Conservation (phyloP, 2,797 vertebrate genomes). For the Halcyon badia region DNA sequence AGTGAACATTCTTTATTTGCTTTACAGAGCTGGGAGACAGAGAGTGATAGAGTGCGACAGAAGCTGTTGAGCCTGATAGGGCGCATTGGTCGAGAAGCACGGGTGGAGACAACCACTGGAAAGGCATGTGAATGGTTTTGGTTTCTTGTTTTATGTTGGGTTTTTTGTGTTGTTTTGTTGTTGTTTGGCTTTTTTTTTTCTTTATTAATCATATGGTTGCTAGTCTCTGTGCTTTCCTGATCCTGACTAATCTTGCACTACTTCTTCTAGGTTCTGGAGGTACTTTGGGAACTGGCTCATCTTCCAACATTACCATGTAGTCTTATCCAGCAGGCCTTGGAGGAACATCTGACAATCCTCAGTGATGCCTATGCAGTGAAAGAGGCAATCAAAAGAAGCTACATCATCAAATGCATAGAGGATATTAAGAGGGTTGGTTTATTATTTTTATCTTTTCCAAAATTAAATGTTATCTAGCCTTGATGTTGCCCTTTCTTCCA, state of each 20-base stretch:
- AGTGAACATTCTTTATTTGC: neutral
- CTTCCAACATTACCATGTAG: slow-evolving; percentile 92
- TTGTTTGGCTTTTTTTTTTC: too few species aligned
- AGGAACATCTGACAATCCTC: slow-evolving; percentile 96
- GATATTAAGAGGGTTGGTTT: slow-evolving; percentile 96
- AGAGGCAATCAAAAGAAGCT: slow-evolving; percentile 93
- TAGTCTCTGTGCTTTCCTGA: neutral
- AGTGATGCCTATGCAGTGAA: slow-evolving; percentile 98
- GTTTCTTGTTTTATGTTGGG: neutral
- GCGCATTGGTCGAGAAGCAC: slow-evolving; percentile 95
- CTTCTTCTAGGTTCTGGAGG: slow-evolving; percentile 91
- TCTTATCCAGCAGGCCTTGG: slow-evolving; percentile 95
- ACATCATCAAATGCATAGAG: slow-evolving; percentile 99
- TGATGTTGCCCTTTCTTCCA: slow-evolving; percentile 40
- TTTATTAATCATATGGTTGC: neutral
- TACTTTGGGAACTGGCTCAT: slow-evolving; percentile 98
- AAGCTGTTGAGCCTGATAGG: slow-evolving; percentile 97
- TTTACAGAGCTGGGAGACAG: slow-evolving; percentile 95
- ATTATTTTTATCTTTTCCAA: slow-evolving; percentile 27
- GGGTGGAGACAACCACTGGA: slow-evolving; percentile 94
- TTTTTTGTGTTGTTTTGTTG: too few species aligned
- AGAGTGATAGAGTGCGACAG: slow-evolving; percentile 95
- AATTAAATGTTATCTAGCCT: neutral
- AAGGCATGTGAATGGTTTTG: slow-evolving; percentile 83
- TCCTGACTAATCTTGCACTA: neutral